Evolutionary conservation across 30 jellyfish, hydroid and myxozoan species (phyloP).

Genomic region (Aurelia aurita): DNA sequence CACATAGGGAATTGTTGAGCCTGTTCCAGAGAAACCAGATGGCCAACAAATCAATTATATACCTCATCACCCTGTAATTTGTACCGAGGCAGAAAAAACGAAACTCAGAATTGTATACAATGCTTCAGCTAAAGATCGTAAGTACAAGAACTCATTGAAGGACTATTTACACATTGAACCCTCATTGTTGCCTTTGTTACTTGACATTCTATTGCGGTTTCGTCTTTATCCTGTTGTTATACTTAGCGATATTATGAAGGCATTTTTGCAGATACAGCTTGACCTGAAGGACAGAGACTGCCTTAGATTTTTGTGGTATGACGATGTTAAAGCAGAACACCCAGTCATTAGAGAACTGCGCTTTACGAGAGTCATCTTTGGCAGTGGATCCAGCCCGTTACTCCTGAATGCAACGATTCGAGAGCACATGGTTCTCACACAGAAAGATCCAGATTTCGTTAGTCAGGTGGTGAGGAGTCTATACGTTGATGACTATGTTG

Average conservation of each 20-base stretch:
- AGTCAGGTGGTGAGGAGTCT: constrained; percentile 6
- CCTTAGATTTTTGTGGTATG: constrained; percentile 10
- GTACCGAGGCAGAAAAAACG: too few relatives aligned
- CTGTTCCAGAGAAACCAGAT: too few relatives aligned
- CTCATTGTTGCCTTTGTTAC: too few relatives aligned
- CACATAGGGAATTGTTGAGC: too few relatives aligned
- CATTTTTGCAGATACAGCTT: constrained; percentile 22
- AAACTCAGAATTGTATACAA: too few relatives aligned
- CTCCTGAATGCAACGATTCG: constrained; percentile 50
- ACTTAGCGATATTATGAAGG: constrained; percentile 27
- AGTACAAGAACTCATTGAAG: too few relatives aligned
- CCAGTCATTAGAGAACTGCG: neutral
- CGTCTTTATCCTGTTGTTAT: neutral
- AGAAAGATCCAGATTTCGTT: constrained; percentile 50
- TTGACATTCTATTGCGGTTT: too few relatives aligned
- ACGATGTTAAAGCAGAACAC: neutral
- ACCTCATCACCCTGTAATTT: too few relatives aligned
- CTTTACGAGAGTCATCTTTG: constrained; percentile 45
- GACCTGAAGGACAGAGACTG: constrained; percentile 32
- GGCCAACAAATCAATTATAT: too few relatives aligned
- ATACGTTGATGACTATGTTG: constrained; percentile 23
- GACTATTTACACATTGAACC: too few relatives aligned
- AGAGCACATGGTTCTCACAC: constrained; percentile 4
- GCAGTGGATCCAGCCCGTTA: constrained; percentile 48
- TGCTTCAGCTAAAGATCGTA: too few relatives aligned